Evolutionary conservation across 2,113 vertebrate genomes (phyloP).

Genomic region (Eidolon helvum): DNA sequence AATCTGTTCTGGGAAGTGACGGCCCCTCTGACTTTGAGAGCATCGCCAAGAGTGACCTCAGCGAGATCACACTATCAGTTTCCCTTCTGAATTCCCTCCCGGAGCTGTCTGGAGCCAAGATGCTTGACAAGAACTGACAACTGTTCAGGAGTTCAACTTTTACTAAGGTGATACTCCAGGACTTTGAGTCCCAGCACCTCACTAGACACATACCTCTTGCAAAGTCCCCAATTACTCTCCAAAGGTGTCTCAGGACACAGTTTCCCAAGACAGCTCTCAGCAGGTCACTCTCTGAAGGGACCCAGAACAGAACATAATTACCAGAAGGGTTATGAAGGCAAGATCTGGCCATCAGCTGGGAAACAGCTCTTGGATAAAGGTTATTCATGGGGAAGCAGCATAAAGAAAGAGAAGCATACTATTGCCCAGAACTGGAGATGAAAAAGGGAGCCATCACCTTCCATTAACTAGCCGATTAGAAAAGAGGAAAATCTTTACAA

Average conservation of each 20-base stretch:
- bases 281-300: neutral
- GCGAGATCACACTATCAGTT: neutral
- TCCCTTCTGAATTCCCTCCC: neutral
- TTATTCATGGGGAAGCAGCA: neutral
- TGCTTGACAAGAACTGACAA: neutral
- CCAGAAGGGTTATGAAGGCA: neutral
- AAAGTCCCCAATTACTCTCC: neutral
- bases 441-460: neutral
- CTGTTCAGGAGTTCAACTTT: neutral
- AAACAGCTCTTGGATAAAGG: neutral
- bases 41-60: neutral
- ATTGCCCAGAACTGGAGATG: neutral
- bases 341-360: neutral
- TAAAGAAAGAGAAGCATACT: neutral
- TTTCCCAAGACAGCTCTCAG: neutral
- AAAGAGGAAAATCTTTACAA: neutral
- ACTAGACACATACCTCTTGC: neutral
- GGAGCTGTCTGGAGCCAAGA: neutral
- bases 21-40: neutral
- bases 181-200: neutral
- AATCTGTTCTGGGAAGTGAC: neutral
- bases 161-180: neutral
- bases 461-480: neutral
- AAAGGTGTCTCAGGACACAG: neutral
- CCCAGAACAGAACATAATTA: neutral